Evolutionary conservation across 1,140 invertebrate genomes (phyloP), one percentile per base, ranked within the genome.

Genomic region (Delia radicum): DNA sequence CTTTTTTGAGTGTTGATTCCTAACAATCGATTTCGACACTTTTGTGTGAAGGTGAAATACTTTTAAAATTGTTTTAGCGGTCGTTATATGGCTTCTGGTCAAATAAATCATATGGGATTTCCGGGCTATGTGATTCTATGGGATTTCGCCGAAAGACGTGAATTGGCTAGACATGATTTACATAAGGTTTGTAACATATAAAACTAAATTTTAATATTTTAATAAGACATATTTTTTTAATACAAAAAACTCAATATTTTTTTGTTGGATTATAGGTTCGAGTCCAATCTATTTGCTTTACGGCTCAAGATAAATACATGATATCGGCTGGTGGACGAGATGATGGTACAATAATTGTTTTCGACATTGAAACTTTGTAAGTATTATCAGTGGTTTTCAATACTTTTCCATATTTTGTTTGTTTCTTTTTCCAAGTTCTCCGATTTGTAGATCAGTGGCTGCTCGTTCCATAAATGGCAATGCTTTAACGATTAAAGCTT

Each of bases 101-200:
- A 97, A 87, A 90, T 94, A 12, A 97, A 94, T 81, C 92, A 96
- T 80, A 94, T 95, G 83, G 96, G 95, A 6, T 97, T 96, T 83
- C 95, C 95, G 89, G 93, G 95, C 5, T 89, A 89, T 76, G 92
- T 95, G 0, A 95, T 96, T 78, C 84, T 98, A 18, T 98, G 96
- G 95, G 91, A 96, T 82, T 97, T 93, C 81, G 88, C 91, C 7
- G 89, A 88, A 48, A 90, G 89, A 76, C 87, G 85, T 33, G 83
- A 91, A 62, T 85, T 93, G 55, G 88, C 89, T 0, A 91, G 89
- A 72, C 91, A 96, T 85, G 92, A 93, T 84, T 87, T 95, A 12
- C 96, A 98, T 85, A 96, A 95, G 89, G 92, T 92, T 21, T 75
- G 67, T 42, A 21, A 8, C 15, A 62, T 24, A 3, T 0, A 72